Evolutionary conservation across 2,888 invertebrate genomes (phyloP).

Genomic region (Galerucella calmariensis): DNA sequence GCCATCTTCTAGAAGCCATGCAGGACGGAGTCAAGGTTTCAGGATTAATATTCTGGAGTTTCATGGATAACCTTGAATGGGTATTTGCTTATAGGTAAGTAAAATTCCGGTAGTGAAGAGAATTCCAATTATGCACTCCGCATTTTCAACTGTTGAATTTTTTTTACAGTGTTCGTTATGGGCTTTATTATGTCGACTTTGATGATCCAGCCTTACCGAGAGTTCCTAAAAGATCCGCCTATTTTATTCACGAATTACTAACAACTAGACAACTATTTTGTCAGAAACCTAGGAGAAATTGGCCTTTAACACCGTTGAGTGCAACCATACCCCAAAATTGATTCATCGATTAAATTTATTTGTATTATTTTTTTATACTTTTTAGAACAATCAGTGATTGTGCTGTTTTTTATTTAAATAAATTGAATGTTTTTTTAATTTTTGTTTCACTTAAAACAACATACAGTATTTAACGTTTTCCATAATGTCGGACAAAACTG

Average conservation of each 20-base stretch:
- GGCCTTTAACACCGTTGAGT: constrained; percentile 41
- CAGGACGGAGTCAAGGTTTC: constrained; percentile 56
- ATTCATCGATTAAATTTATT: neutral
- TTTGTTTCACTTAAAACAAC: neutral
- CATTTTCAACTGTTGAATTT: neutral
- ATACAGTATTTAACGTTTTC: too few species aligned
- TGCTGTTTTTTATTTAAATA: neutral
- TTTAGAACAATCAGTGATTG: neutral
- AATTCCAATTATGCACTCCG: too few species aligned
- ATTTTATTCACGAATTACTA: constrained; percentile 68
- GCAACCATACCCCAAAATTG: neutral
- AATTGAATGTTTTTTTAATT: neutral
- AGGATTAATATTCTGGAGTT: constrained; percentile 62
- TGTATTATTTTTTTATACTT: neutral
- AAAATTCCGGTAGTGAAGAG: neutral
- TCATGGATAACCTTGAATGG: constrained; percentile 66
- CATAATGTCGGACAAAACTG: too few species aligned
- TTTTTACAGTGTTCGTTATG: constrained; percentile 64
- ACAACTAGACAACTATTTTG: constrained; percentile 50
- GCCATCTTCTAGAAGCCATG: constrained; percentile 57
- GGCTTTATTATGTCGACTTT: constrained; percentile 76
- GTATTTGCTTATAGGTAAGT: constrained; percentile 50
- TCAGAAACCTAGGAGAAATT: neutral
- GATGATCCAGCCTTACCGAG: constrained; percentile 69
- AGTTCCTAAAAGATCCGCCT: constrained; percentile 72